Conservation (phyloP, 2,888 invertebrate genomes). For the Dryocosmus kuriphilus region DNA sequence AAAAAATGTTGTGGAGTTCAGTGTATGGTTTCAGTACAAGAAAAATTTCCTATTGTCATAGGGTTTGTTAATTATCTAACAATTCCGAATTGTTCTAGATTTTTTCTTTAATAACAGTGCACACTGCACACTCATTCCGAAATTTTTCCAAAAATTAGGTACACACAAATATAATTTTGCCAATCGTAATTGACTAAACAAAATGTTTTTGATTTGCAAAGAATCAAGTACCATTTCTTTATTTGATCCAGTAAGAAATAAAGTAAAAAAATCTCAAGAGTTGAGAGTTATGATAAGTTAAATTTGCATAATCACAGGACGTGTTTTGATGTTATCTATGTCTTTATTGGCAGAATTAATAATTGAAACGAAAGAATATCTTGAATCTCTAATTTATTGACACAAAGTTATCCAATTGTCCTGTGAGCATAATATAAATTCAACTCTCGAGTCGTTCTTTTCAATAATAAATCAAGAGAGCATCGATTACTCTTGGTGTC, state of each 20-base stretch:
- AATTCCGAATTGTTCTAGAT: no score
- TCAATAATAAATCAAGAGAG: conserved; percentile 23
- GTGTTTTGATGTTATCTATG: conserved; percentile 1
- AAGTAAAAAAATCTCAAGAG: not conserved
- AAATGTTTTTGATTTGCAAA: not conserved
- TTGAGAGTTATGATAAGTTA: conserved; percentile 5
- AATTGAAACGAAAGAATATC: conserved; percentile 29
- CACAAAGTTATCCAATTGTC: conserved; percentile 33
- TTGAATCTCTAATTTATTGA: conserved; percentile 34
- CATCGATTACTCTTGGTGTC: conserved; percentile 37
- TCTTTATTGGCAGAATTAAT: conserved; percentile 28
- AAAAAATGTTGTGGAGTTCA: no score
- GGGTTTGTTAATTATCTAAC: no score
- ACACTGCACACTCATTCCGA: no score
- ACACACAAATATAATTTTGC: not conserved
- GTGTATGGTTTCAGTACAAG: no score
- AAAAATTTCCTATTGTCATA: no score
- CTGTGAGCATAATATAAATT: conserved; percentile 31
- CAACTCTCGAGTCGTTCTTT: conserved; percentile 27
- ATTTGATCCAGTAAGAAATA: not conserved
- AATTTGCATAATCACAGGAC: conserved; percentile 18
- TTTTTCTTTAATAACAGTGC: no score
- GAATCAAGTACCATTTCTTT: not conserved
- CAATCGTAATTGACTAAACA: not conserved
- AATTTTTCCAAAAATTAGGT: no score